Percentiles rank a stretch among this genome's conserved stretches.
Evolutionary conservation across 2,797 vertebrate genomes (phyloP).

Genomic region (Arrhamphus sclerolepis): DNA sequence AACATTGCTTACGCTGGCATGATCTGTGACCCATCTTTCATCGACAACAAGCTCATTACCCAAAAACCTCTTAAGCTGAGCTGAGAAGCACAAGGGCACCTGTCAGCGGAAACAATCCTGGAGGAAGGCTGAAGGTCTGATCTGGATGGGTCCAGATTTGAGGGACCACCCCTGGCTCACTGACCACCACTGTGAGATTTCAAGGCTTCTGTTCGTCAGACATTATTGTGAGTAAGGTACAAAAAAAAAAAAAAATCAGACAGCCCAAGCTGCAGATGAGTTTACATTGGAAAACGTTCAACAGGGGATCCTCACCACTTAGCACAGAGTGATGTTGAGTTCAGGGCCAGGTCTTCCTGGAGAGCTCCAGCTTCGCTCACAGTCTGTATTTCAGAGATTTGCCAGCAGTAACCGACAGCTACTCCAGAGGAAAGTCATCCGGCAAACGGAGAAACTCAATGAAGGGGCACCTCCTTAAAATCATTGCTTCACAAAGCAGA

Average conservation of each 20-base stretch:
- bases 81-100: constrained; percentile 18
- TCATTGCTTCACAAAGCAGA: constrained; percentile 46
- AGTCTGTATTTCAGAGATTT: constrained; percentile 62
- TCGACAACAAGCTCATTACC: constrained; percentile 73
- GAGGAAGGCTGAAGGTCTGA: constrained; percentile 45
- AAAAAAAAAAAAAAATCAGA: constrained; percentile 1
- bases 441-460: constrained; percentile 42
- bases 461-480: constrained; percentile 64
- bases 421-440: constrained; percentile 66
- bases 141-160: constrained; percentile 11
- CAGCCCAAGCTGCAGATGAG: neutral
- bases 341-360: constrained; percentile 58
- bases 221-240: neutral
- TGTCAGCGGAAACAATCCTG: constrained; percentile 19
- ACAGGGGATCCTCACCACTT: constrained; percentile 64
- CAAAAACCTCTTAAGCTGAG: constrained; percentile 40
- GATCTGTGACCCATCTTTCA: constrained; percentile 69
- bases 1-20: constrained; percentile 27
- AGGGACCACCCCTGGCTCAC: constrained; percentile 24
- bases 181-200: neutral
- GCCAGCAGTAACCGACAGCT: constrained; percentile 72
- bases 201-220: neutral
- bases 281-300: constrained; percentile 2
- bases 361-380: constrained; percentile 64
- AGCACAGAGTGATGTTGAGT: constrained; percentile 35